A percentile compares a stretch with the other conserved stretches of the same genome.
Evolutionary conservation across 1,140 invertebrate genomes (phyloP).

Genomic region (Limonius californicus): DNA sequence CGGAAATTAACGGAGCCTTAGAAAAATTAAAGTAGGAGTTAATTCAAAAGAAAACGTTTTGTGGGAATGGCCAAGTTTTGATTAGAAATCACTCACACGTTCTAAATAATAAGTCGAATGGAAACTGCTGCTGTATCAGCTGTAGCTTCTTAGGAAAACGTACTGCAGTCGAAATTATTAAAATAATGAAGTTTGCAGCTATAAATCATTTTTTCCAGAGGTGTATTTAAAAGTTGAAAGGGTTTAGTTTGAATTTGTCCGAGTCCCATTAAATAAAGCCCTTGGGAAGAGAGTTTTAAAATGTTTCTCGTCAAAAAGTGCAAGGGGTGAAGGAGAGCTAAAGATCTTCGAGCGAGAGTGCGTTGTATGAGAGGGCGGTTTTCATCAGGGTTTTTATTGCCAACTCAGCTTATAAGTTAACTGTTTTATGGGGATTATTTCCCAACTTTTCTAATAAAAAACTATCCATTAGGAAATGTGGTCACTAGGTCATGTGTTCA

Average conservation of each 20-base stretch:
- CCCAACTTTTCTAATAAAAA: not conserved
- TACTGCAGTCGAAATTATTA: too few species aligned
- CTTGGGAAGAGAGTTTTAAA: too few species aligned
- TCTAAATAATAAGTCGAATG: too few species aligned
- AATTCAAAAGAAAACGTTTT: not conserved
- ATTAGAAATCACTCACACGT: too few species aligned
- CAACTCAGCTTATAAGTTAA: not conserved
- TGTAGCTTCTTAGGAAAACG: too few species aligned
- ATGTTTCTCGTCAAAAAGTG: too few species aligned
- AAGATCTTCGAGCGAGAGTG: not conserved
- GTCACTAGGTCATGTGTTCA: not conserved
- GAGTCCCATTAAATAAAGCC: too few species aligned
- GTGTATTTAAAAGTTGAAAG: too few species aligned
- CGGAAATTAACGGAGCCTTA: not conserved
- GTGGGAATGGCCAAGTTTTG: not conserved
- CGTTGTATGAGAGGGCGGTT: not conserved
- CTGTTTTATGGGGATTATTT: slow-evolving; percentile 1
- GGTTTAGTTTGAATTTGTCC: too few species aligned
- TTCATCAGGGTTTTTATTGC: slow-evolving; percentile 1
- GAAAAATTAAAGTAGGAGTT: not conserved
- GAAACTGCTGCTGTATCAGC: too few species aligned
- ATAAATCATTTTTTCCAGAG: too few species aligned
- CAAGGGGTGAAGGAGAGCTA: not conserved
- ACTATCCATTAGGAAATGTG: not conserved
- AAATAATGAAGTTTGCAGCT: too few species aligned